A percentile compares a stretch with the other conserved stretches of the same genome.
Conservation (phyloP, 2,888 invertebrate species). For the Phyllotreta striolata region DNA sequence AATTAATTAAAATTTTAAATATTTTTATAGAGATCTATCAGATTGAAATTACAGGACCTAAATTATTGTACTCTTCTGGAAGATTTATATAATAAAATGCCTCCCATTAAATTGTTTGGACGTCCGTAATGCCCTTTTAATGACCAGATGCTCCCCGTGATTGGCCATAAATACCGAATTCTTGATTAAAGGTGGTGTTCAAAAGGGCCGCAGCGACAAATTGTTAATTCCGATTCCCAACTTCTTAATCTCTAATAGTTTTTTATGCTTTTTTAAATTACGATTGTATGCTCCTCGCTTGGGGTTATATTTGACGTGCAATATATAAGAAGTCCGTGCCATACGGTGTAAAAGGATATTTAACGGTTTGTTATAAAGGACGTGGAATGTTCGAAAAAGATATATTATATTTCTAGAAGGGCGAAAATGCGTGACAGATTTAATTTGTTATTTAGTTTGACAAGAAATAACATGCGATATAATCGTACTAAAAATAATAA, state of each 20-base stretch:
- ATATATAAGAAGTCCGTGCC: constrained; percentile 1
- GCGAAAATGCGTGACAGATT: neutral
- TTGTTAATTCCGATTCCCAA: constrained; percentile 34
- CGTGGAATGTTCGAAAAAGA: neutral
- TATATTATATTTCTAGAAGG: no score
- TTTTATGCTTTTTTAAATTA: constrained; percentile 24
- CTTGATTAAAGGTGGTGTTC: constrained; percentile 33
- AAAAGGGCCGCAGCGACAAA: constrained; percentile 35
- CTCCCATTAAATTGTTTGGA: constrained; percentile 31
- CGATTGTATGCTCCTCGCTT: constrained; percentile 7
- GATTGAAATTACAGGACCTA: neutral
- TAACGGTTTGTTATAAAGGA: constrained; percentile 8
- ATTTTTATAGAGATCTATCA: no score
- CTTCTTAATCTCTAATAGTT: constrained; percentile 26
- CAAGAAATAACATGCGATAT: no score
- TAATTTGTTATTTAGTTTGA: no score
- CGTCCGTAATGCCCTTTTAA: constrained; percentile 39
- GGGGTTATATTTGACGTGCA: constrained; percentile 10
- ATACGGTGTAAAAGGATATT: constrained; percentile 7
- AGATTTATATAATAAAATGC: constrained; percentile 20
- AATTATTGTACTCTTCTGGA: constrained; percentile 4
- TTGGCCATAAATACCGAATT: constrained; percentile 37
- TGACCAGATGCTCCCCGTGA: constrained; percentile 35
- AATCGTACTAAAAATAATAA: no score
- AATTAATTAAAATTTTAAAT: no score